Percentiles rank a stretch among this genome's conserved stretches.
phyloP scores from a whole-genome alignment of 2,888 invertebrate species.

The Timandra comae region DNA sequence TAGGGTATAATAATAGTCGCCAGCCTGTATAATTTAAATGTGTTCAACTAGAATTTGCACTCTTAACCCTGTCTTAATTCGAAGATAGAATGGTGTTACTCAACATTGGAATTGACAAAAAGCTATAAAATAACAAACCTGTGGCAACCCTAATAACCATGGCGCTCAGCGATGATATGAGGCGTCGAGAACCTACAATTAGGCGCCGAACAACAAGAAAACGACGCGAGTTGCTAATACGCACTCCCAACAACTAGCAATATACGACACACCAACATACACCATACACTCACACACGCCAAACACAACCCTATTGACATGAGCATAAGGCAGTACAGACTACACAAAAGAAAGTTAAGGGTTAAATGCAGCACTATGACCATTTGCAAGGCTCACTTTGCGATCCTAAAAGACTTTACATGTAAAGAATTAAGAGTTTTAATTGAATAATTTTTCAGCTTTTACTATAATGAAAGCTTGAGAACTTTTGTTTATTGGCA shows the following conservation, averaged over 20 bases:
- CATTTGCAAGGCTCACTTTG: constrained; percentile 21
- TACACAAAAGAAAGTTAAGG: constrained; percentile 28
- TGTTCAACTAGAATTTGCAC: no score
- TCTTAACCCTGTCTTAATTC: no score
- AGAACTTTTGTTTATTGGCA: constrained; percentile 64
- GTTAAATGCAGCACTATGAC: constrained; percentile 43
- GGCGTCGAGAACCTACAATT: constrained; percentile 76
- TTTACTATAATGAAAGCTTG: constrained; percentile 26
- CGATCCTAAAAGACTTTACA: constrained; percentile 1
- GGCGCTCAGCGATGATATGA: constrained; percentile 42
- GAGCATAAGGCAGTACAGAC: constrained; percentile 19
- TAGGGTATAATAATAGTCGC: no score
- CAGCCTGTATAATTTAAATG: no score
- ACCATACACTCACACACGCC: constrained; percentile 5
- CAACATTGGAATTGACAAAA: no score
- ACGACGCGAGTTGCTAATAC: constrained; percentile 55
- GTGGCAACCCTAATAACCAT: constrained; percentile 31
- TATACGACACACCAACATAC: constrained; percentile 25
- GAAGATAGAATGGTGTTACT: no score
- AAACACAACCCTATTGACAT: constrained; percentile 13
- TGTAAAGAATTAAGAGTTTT: constrained; percentile 20
- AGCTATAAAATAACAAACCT: neutral
- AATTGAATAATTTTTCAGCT: constrained; percentile 2
- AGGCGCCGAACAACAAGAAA: constrained; percentile 57
- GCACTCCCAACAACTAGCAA: constrained; percentile 60